A percentile compares a stretch with the other conserved stretches of the same genome.
phyloP scores from a whole-genome alignment of 2,797 vertebrate genomes.

The Falco columbarius region DNA sequence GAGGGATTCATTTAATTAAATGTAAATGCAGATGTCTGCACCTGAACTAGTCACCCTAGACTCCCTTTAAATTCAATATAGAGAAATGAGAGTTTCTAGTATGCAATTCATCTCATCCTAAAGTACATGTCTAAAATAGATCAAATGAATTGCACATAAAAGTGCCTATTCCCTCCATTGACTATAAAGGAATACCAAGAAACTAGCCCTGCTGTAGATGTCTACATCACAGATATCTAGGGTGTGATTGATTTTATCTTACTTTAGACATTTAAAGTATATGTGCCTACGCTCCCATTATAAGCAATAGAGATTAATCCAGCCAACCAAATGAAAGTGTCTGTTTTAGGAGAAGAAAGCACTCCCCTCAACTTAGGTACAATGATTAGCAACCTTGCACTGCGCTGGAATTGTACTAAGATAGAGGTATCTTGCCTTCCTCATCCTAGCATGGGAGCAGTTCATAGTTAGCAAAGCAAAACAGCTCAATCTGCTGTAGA shows the following conservation, averaged over 20 bases:
- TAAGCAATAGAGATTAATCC: not conserved
- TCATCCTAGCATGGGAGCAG: not conserved
- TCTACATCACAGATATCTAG: slow-evolving; percentile 29
- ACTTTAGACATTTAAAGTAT: slow-evolving; percentile 5
- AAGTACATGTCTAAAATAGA: slow-evolving; percentile 66
- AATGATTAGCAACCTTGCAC: not conserved
- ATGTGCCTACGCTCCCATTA: not conserved
- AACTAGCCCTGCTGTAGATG: slow-evolving; percentile 21
- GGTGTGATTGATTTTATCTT: slow-evolving; percentile 44
- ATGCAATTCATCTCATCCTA: slow-evolving; percentile 59
- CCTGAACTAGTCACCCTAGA: slow-evolving; percentile 54
- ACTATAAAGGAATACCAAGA: slow-evolving; percentile 41
- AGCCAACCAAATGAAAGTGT: not conserved
- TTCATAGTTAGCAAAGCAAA: not conserved
- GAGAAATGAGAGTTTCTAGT: slow-evolving; percentile 45
- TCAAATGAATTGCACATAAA: slow-evolving; percentile 67
- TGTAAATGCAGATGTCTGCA: slow-evolving; percentile 49
- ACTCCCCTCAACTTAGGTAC: not conserved
- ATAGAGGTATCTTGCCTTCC: not conserved
- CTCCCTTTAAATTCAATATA: slow-evolving; percentile 56
- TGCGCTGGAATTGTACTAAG: not conserved
- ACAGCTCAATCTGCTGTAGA: not conserved
- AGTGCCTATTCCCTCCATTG: slow-evolving; percentile 44
- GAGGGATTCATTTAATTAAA: slow-evolving; percentile 47
- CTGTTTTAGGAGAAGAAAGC: not conserved